Base-by-base conservation (phyloP, 1,140 invertebrate genomes). In the Drosophila nigrodunni region DNA sequence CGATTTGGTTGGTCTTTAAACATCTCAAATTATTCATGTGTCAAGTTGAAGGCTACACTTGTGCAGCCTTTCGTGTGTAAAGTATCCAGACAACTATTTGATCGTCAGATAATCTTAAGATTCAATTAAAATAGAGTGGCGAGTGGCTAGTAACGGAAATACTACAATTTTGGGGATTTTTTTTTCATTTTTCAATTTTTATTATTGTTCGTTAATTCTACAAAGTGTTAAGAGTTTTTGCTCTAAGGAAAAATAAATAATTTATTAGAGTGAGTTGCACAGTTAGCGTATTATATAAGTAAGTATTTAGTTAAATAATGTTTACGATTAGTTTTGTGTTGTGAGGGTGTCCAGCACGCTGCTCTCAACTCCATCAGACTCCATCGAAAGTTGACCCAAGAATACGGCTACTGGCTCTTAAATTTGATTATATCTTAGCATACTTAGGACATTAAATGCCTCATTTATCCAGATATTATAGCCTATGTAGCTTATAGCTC, bases 11-110 rank as follows among this genome's bases (percentile, higher is more conserved):
- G 76, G 75, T 79, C 65, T 47, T 81, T 76, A 78, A 64, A 60
- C 62, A 67, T 57, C 68, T 87, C 55, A 76, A 82, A 87, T 87
- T 88, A 88, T 87, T 87, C 83, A 88, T 80, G 67, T 82, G 82
- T 79, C 83, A 88, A 78, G 80, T 88, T 83, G 83, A 87, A 87
- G 83, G 83, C 82, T 87, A 64, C 18, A 47, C 43, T 74, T 69
- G 43, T 64, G 74, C 55, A 82, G 82, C 71, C 75, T 82, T 82
- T 73, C 68, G 76, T 67, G 72, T 79, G 72, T 79, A 87, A 82
- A 71, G 60, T 52, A 68, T 55, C 57, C 58, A 74, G 21, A 18
- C 62, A 73, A 58, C 62, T 43, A 73, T 86, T 87, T 73, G 82
- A 86, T 82, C 67, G 71, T 47, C 54, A 76, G 82, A 82, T 82